phyloP scores from a whole-genome alignment of 2,797 vertebrate genomes.

The Danionella dracula region DNA sequence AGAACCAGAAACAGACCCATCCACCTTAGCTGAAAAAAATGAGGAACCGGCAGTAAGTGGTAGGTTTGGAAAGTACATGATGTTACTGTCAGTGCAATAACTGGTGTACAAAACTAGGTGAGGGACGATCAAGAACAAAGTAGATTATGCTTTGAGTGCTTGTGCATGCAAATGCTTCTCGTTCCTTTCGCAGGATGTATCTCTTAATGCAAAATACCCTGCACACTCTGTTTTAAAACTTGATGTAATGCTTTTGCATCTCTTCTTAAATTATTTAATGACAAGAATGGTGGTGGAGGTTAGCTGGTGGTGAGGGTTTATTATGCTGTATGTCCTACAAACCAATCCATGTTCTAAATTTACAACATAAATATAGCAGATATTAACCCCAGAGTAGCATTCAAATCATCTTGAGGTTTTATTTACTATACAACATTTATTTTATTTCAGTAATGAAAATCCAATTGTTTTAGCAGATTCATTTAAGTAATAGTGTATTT shows the following conservation, averaged over 20 bases:
- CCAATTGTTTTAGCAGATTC: too few relatives aligned
- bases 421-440: too few relatives aligned
- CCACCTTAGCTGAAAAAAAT: neutral
- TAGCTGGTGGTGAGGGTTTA: too few relatives aligned
- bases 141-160: neutral
- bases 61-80: neutral
- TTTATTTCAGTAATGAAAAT: too few relatives aligned
- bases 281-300: too few relatives aligned
- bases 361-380: too few relatives aligned
- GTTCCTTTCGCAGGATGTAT: conserved; percentile 2
- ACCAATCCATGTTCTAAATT: too few relatives aligned
- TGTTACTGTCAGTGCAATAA: neutral
- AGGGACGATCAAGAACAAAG: neutral
- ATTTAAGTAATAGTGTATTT: too few relatives aligned
- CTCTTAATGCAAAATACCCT: conserved; percentile 23
- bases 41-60: conserved; percentile 16
- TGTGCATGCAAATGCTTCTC: conserved; percentile 30
- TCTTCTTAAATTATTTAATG: too few relatives aligned
- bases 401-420: too few relatives aligned
- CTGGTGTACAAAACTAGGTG: neutral
- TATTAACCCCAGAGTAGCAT: too few relatives aligned
- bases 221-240: neutral
- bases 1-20: neutral
- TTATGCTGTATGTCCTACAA: too few relatives aligned
- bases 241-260: neutral